Evolutionary conservation across 2,113 vertebrate genomes (phyloP), one percentile per base, ranked within the genome.

Genomic region (Campylomormyrus tamandua): DNA sequence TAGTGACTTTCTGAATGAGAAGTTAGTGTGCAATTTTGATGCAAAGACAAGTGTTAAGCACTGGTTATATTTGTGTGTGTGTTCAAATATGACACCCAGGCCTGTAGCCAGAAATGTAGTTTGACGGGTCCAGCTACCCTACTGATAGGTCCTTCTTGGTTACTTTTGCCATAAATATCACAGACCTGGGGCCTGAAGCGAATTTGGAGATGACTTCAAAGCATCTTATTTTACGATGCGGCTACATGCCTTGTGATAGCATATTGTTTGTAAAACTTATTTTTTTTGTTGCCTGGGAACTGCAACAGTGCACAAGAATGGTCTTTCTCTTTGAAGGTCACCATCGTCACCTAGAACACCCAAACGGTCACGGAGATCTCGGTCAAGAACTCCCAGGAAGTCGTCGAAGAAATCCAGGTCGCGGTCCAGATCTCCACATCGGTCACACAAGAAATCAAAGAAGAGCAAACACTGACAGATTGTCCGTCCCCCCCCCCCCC

Each of bases 391-490:
- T 15, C 98, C 98, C 93, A 99, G 99, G 94, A 99, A 99, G 93
- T 98, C 98, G 88, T 94, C 97, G 8, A 99, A 99, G 94, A 99
- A 99, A 93, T 99, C 98, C 92, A 97, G 98, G 89, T 99, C 99
- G 87, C 97, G 97, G 92, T 99, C 98, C 87, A 96, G 97, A 89
- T 99, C 99, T 90, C 99, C 99, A 91, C 98, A 99, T 94, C 97
- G 98, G 95, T 97, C 97, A 94, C 99, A 99, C 96, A 99, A 99
- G 96, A 99, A 99, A 92, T 99, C 98, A 91, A 99, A 99, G 97
- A 99, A 99, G 95, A 99, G 97, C 96, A 99, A 99, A 97, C 98
- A 99, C 97, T 99, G 98, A 99, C 96, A 92, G 91, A 91, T 90
- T 92, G 91, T 89, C 90, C 94, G 10, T 91, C 91, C 92, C 96